phyloP scores from a whole-genome alignment of 2,113 vertebrate species.

The Rhynchomys soricoides region DNA sequence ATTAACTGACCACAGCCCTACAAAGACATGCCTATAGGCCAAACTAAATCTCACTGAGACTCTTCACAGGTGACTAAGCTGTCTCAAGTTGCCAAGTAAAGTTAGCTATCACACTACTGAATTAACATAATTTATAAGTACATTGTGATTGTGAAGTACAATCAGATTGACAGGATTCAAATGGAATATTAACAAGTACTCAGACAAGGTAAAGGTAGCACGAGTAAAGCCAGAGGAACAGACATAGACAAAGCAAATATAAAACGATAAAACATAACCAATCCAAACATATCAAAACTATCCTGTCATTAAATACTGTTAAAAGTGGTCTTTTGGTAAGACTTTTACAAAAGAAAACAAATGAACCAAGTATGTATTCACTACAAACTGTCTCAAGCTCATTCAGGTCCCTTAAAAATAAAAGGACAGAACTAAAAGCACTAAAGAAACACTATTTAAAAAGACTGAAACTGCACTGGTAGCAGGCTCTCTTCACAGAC shows the following conservation, averaged over 20 bases:
- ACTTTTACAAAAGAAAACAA: not conserved
- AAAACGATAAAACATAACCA: not conserved
- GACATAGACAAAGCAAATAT: not conserved
- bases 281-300: not conserved
- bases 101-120: not conserved
- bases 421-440: not conserved
- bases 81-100: not conserved
- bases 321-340: not conserved
- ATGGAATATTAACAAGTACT: not conserved
- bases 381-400: not conserved
- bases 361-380: not conserved
- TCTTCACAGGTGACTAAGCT: not conserved
- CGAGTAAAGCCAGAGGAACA: not conserved
- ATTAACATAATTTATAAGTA: not conserved
- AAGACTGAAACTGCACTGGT: not conserved
- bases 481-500: not conserved
- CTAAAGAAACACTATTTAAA: not conserved
- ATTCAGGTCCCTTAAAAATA: not conserved
- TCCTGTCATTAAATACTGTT: not conserved
- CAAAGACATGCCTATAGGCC: not conserved
- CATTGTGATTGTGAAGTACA: not conserved
- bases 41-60: not conserved
- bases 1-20: not conserved
- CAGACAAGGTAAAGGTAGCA: not conserved
- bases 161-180: not conserved